These are phyloP conservation scores for Dissostichus mawsoni DNA, from an alignment of 2,113 vertebrate genomes.

Conservation along the genomic window DNA sequence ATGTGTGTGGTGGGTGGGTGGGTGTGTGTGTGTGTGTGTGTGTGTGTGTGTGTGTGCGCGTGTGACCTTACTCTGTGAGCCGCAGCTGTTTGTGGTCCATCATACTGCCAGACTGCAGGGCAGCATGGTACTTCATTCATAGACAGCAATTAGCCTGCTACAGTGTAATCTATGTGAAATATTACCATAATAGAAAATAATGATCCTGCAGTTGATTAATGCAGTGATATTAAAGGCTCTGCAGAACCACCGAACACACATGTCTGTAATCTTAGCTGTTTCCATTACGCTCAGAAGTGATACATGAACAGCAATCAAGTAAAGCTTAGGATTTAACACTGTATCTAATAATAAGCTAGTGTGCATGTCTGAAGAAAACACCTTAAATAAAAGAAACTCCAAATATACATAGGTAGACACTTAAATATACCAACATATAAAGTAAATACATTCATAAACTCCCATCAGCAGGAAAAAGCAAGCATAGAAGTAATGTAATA, in stretches of 20 bases:
- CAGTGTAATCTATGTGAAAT: constrained; percentile 1
- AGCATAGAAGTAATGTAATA: no score
- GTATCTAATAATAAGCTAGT: not conserved
- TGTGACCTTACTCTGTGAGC: constrained; percentile 18
- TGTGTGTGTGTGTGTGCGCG: constrained; percentile 34
- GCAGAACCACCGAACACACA: not conserved
- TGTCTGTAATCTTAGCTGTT: not conserved
- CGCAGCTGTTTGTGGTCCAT: constrained; percentile 71
- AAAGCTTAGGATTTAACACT: not conserved
- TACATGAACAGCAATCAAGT: not conserved
- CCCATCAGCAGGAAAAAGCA: not conserved
- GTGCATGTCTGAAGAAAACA: not conserved
- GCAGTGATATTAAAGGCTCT: not conserved
- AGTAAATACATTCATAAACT: not conserved
- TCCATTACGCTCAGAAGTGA: not conserved
- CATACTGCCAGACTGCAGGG: constrained; percentile 43
- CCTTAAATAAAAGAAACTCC: no score
- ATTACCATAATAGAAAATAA: constrained; percentile 3
- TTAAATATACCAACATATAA: not conserved
- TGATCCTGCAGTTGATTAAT: constrained; percentile 1
- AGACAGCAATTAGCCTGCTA: constrained; percentile 27
- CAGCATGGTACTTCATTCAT: constrained; percentile 13
- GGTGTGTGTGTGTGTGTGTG: constrained; percentile 33
- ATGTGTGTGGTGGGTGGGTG: constrained; percentile 35
- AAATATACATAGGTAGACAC: no score